Evolutionary conservation across 1,140 invertebrate genomes (phyloP), one percentile per base, ranked within the genome.

Genomic region (Listronotus oregonensis): DNA sequence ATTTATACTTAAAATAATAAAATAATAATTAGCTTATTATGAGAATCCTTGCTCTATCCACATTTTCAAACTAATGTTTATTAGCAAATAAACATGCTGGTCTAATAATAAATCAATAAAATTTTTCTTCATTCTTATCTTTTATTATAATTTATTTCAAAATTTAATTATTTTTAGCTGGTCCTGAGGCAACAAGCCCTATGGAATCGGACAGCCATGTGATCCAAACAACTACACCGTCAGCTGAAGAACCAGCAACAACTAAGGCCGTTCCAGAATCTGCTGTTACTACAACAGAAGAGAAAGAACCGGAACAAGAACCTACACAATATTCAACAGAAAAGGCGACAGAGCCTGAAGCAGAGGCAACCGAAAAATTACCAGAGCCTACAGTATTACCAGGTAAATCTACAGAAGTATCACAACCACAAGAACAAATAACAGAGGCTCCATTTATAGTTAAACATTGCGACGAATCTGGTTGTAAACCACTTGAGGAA

Each of bases 131-230:
- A n/a, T n/a, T n/a, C n/a, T 12, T 15, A 15, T 17, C 14, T 49
- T 49, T 11, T 49, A 18, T 49, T 11, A 27, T 5, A 27, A 27
- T 27, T 27, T 27, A 27, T 27, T 27, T 5, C 27, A 47, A 65
- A 56, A 34, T 49, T 27, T 43, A 51, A 43, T 56, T 68, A 57
- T 56, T 73, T 65, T 58, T 42, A 73, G 67, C 64, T 66, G 46
- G 56, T 37, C 61, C 71, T 62, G 68, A 63, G 58, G 62, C 71
- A 66, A 71, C 67, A 10, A 68, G 56, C 47, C 80, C 80, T 58
- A 82, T 86, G 57, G 82, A 87, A 81, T 83, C 85, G 10, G 85
- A 84, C 50, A 88, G 82, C 77, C 87, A 89, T 70, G 84, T 85
- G 78, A 78, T 82, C 42, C 82, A 76, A 49, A 69, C 69, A 44